Base-by-base conservation (phyloP, 2,797 vertebrate genomes). In the Huso huso region DNA sequence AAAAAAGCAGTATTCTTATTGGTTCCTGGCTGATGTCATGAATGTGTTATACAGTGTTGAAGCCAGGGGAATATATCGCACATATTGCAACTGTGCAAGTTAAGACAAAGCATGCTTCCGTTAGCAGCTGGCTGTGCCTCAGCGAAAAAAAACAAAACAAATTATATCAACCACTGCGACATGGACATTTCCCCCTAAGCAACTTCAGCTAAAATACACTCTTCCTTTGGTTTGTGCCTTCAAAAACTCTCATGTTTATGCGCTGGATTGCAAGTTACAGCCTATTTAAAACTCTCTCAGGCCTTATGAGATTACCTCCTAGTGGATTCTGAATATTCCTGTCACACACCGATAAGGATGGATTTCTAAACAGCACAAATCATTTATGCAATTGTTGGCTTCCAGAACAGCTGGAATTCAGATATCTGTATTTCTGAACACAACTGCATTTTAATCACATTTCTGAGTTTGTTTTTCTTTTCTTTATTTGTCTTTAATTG, bases 321-420 rank as follows among this genome's bases (percentile, higher is more conserved):
- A 73, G 81, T 70, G 81, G 82, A 75, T 72, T 77, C 68, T 8
- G 6, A 57, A 49, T 77, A 83, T 83, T 86, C 74, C 86, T 93
- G 87, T 74, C 67, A 84, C 75, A 74, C 66, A 75, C 70, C 79
- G 83, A 90, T 91, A 89, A 92, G 79, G 80, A 85, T 72, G 71
- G 64, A 76, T 80, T 83, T 79, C 74, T 78, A 57, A 69, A 67
- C 55, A 73, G 67, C 53, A 69, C 75, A 57, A 61, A 49, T 65
- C 12, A 12, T 58, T 65, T 62, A 69, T 53, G 51, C 61, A 60
- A 48, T 55, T 68, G 57, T 62, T 13, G 61, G 61, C 2, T 62
- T 62, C 10, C 61, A 72, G 81, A 18, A 51, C 66, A 1, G 69
- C 12, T 62, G 61, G 71, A 74, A 51, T 77, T 79, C 64, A 77